Evolutionary conservation across 2,888 invertebrate species (phyloP), one percentile per base, ranked within the genome.

Genomic region (Ariolimax columbianus): DNA sequence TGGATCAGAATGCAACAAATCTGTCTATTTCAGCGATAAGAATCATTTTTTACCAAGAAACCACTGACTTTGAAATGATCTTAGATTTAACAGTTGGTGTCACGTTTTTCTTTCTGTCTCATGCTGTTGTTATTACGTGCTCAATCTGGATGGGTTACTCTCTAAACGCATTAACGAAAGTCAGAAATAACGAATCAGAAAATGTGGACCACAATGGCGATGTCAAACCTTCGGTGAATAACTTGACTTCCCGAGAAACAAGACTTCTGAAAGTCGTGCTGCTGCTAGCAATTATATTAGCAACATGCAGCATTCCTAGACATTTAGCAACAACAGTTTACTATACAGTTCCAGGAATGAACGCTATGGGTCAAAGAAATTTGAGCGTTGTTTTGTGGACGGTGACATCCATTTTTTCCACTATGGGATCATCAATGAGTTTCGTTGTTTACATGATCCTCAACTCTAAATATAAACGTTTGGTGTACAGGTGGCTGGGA

Each of bases 61-160:
- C 80, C 0, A 70, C 80, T 23, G 19, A 43, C 17, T 68, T 63
- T 63, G 80, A 80, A 47, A 47, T 70, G 0, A 66, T 80, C 33
- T 43, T 66, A 26, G 80, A 80, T 33, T 3, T 70, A 23, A 70
- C 66, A 23, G 51, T 47, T 23, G 80, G 80, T 9, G 36, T 70
- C 33, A 23, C 7, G 17, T 17, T 68, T 33, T 47, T 43, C 23
- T 38, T 70, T 43, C 17, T 80, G 33, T 68, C 70, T 0, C 80
- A 80, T 26, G 30, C 66, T 30, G 19, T 80, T 17, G 40, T 80
- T n/a, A 33, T 43, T 26, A n/a, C 70, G 6, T 70, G 80, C 26
- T 43, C 80, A 7, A n/a, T 80, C 0, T 80, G 70, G 68, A 80
- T 80, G 80, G 59, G 59, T 11, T 77, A 77, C 26, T 77, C 77